Conservation (phyloP, 2,113 vertebrate genomes). For the western clawed frog (Xenopus tropicalis) region DNA sequence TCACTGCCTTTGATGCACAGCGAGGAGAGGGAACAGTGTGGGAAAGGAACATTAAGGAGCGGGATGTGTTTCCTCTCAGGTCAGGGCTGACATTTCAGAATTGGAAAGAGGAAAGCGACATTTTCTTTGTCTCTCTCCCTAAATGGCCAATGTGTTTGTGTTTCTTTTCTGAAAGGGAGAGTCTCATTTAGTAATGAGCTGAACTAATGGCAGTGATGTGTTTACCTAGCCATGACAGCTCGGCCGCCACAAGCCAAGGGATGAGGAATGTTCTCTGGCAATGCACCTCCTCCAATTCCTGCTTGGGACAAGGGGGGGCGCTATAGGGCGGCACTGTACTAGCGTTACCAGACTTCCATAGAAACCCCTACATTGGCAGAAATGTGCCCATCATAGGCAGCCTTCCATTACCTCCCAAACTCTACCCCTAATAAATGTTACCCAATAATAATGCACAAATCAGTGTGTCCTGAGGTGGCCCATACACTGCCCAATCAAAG, state of each 20-base stretch:
- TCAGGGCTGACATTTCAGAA: neutral
- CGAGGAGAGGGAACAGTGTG: conserved; percentile 18
- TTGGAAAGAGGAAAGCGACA: neutral
- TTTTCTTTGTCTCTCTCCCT: neutral
- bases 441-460: too few species aligned
- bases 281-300: too few species aligned
- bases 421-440: too few species aligned
- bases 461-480: too few species aligned
- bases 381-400: too few species aligned
- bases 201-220: neutral
- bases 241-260: neutral
- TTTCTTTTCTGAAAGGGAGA: neutral
- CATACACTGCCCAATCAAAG: too few species aligned
- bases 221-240: neutral
- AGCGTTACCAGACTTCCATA: too few species aligned
- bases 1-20: neutral
- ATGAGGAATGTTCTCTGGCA: neutral
- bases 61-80: conserved; percentile 8
- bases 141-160: conserved; percentile 1
- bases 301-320: neutral
- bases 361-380: too few species aligned
- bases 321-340: neutral
- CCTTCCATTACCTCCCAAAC: too few species aligned
- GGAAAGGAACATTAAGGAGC: conserved; percentile 30
- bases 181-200: neutral